phyloP scores from a whole-genome alignment of 2,113 vertebrate species.

The Misgurnus mizolepis region DNA sequence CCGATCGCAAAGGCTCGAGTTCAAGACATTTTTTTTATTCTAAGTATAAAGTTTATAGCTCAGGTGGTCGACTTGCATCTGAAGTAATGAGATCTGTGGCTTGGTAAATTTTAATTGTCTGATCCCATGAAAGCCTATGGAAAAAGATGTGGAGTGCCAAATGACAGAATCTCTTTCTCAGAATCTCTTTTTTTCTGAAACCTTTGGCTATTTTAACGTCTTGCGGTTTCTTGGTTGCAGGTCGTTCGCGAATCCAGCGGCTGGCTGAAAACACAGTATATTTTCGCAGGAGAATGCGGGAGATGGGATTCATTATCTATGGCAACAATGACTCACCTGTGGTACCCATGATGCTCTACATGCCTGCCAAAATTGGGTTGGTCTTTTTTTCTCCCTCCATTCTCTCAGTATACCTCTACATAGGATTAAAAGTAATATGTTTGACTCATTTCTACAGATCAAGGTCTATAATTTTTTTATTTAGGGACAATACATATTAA shows the following conservation, averaged over 20 bases:
- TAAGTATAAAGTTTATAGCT: constrained; percentile 49
- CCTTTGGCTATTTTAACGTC: background rate
- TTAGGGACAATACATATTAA: no score
- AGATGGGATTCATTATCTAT: constrained; percentile 88
- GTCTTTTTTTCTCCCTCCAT: constrained; percentile 15
- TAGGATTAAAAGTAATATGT: background rate
- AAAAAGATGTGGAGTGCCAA: constrained; percentile 50
- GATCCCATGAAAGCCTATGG: constrained; percentile 51
- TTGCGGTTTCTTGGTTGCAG: constrained; percentile 61
- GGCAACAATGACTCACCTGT: constrained; percentile 88
- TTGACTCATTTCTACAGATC: no score
- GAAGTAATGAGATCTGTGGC: constrained; percentile 39
- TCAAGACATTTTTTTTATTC: constrained; percentile 10
- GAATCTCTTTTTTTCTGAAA: background rate
- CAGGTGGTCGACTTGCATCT: constrained; percentile 49
- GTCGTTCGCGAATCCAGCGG: constrained; percentile 78
- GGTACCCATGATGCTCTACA: constrained; percentile 87
- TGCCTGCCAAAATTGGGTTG: constrained; percentile 88
- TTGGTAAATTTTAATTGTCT: constrained; percentile 49
- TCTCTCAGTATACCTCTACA: background rate
- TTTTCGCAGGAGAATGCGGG: constrained; percentile 80
- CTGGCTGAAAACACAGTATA: constrained; percentile 84
- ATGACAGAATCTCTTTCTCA: constrained; percentile 6
- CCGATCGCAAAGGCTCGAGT: background rate
- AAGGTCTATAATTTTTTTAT: no score